Percentiles rank a stretch among this genome's conserved stretches.
These are phyloP conservation scores for Myathropa florea DNA, from an alignment of 2,888 invertebrate genomes.

Conservation along the genomic window DNA sequence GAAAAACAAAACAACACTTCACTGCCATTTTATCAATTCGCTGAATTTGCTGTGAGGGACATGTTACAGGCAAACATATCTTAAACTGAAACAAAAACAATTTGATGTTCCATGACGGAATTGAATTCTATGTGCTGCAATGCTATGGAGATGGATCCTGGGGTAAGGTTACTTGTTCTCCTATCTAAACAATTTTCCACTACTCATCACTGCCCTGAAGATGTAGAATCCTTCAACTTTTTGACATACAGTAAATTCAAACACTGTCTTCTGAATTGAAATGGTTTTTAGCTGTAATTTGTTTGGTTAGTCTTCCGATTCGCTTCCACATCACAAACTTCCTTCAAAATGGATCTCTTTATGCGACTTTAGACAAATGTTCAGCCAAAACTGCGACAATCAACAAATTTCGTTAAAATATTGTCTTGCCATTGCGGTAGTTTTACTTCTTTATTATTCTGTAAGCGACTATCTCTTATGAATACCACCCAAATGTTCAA, in stretches of 20 bases:
- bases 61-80: neutral
- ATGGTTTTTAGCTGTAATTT: too few relatives aligned
- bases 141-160: neutral
- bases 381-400: neutral
- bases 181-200: neutral
- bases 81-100: constrained; percentile 5
- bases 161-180: too few relatives aligned
- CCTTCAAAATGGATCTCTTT: too few relatives aligned
- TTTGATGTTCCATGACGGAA: neutral
- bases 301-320: too few relatives aligned
- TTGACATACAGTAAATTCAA: neutral
- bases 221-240: neutral
- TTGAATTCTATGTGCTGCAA: neutral
- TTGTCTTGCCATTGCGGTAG: neutral
- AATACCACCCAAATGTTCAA: too few relatives aligned
- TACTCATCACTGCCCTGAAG: neutral
- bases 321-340: too few relatives aligned
- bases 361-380: neutral
- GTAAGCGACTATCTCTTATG: too few relatives aligned
- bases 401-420: too few relatives aligned
- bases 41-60: constrained; percentile 12
- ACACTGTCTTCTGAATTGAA: too few relatives aligned
- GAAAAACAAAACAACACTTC: constrained; percentile 15
- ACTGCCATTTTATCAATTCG: constrained; percentile 36
- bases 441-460: neutral